A percentile compares a stretch with the other conserved stretches of the same genome.
Conservation (phyloP, 2,797 vertebrate genomes). For the Phoebastria nigripes region DNA sequence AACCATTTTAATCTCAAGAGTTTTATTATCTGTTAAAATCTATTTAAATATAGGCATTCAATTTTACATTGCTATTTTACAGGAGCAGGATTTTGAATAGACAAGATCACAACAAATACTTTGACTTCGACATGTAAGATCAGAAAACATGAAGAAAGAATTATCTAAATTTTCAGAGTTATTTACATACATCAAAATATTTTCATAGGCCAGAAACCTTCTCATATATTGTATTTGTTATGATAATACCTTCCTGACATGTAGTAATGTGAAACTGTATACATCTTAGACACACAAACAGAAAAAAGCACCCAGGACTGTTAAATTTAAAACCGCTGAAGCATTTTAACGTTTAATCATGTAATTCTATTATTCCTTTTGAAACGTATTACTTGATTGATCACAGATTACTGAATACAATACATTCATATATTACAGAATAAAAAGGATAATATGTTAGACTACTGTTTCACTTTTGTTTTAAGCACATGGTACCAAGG, state of each 20-base stretch:
- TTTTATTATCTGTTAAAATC: constrained; percentile 76
- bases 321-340: not conserved
- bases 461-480: not conserved
- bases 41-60: constrained; percentile 74
- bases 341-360: not conserved
- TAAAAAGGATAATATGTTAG: not conserved
- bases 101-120: constrained; percentile 70
- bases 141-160: constrained; percentile 48
- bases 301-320: not conserved
- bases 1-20: constrained; percentile 72
- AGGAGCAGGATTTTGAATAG: constrained; percentile 56
- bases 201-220: not conserved
- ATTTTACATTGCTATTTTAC: constrained; percentile 67
- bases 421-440: not conserved
- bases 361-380: not conserved
- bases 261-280: not conserved
- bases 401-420: not conserved
- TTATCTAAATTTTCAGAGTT: constrained; percentile 24
- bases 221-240: not conserved
- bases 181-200: constrained; percentile 15
- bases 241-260: not conserved
- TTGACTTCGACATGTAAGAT: constrained; percentile 55
- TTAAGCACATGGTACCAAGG: not conserved
- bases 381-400: not conserved
- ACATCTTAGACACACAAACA: not conserved